phyloP scores from a whole-genome alignment of 2,113 vertebrate species.

The Chinchilla lanigera region DNA sequence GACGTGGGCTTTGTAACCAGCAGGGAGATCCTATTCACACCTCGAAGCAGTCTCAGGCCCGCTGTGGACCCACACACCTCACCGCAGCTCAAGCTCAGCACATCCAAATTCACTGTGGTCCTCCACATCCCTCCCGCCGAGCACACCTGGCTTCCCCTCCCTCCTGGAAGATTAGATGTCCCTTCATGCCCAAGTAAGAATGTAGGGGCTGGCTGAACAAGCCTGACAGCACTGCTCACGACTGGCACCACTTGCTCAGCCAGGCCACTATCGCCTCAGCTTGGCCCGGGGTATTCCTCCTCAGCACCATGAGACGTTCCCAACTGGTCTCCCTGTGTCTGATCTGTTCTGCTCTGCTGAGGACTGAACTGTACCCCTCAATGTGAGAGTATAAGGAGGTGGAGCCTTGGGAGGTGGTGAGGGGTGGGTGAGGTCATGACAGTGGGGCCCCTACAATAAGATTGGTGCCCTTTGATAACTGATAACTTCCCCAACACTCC shows the following conservation, averaged over 20 bases:
- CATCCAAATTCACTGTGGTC: not conserved
- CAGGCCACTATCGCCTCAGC: accelerated
- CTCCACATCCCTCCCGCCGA: too few relatives aligned
- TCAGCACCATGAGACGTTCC: not conserved
- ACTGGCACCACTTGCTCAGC: not conserved
- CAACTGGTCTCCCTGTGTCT: not conserved
- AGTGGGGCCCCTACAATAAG: too few relatives aligned
- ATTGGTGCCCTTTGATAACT: not conserved
- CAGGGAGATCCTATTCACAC: not conserved
- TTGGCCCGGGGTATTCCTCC: not conserved
- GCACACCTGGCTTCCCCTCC: not conserved
- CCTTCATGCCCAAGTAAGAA: too few relatives aligned
- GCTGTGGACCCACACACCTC: not conserved
- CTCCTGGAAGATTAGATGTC: too few relatives aligned
- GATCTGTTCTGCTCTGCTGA: not conserved
- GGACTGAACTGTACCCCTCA: not conserved
- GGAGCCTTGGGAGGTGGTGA: not conserved
- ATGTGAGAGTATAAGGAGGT: not conserved
- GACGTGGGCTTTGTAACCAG: not conserved
- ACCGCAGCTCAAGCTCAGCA: not conserved
- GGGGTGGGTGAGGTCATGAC: not conserved
- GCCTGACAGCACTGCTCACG: accelerated
- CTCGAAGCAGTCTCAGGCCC: not conserved
- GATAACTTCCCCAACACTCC: not conserved
- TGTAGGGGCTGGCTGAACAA: too few relatives aligned